Percentiles rank a stretch among this genome's conserved stretches.
Evolutionary conservation across 2,113 vertebrate genomes (phyloP).

Genomic region (Phrynocephalus versicolor): DNA sequence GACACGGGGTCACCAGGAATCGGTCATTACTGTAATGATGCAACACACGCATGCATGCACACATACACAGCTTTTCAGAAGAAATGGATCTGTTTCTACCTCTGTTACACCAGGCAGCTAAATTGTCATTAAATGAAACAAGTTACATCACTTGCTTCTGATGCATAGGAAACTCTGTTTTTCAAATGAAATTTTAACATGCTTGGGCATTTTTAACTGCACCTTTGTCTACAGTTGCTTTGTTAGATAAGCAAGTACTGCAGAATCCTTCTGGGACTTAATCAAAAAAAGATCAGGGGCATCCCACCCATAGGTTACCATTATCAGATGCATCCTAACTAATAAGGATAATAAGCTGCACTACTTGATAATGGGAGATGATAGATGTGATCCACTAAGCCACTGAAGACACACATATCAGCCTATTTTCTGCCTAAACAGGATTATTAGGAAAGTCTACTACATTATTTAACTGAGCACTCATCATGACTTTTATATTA

Average conservation of each 20-base stretch:
- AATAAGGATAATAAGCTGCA: conserved; percentile 7
- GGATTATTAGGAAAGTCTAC: not conserved
- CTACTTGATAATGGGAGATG: not conserved
- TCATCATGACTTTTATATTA: not conserved
- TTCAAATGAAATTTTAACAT: not conserved
- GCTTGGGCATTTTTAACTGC: conserved; percentile 7
- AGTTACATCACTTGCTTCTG: not conserved
- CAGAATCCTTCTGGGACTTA: not conserved
- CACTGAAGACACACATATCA: not conserved
- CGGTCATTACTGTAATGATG: no score
- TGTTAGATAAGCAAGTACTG: not conserved
- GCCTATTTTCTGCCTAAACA: not conserved
- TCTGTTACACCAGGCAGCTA: not conserved
- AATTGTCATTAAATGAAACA: not conserved
- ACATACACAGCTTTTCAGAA: not conserved
- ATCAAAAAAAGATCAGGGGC: not conserved
- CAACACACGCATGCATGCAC: no score
- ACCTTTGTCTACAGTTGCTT: not conserved
- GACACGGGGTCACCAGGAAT: no score
- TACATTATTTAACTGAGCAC: not conserved
- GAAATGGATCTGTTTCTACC: not conserved
- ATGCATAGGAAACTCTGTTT: not conserved
- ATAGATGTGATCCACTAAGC: not conserved
- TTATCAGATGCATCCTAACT: not conserved
- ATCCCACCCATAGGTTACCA: fast-evolving